phyloP scores from a whole-genome alignment of 2,888 invertebrate genomes.

The Luffia ferchaultella region DNA sequence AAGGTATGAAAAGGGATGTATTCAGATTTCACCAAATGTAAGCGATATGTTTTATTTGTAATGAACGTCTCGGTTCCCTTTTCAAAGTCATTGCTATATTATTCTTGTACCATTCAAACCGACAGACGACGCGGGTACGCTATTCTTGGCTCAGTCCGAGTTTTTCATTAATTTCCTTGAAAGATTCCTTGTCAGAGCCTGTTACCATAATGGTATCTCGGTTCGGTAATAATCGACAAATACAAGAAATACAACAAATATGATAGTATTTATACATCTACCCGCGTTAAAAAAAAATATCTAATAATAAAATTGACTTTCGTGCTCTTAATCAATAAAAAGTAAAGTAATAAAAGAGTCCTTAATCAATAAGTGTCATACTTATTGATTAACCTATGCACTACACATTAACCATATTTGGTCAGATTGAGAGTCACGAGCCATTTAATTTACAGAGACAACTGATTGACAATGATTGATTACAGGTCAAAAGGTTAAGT shows the following conservation, averaged over 20 bases:
- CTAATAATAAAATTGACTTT: neutral
- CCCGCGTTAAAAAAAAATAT: neutral
- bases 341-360: neutral
- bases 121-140: neutral
- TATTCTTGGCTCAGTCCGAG: neutral
- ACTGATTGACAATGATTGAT: too few species aligned
- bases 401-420: too few species aligned
- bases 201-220: neutral
- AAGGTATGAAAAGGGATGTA: neutral
- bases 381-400: too few species aligned
- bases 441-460: too few species aligned
- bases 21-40: neutral
- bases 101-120: neutral
- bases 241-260: neutral
- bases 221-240: neutral
- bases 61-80: neutral
- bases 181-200: neutral
- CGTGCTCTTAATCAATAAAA: neutral
- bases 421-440: too few species aligned
- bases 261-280: neutral
- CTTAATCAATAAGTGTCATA: neutral
- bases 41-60: neutral
- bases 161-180: neutral
- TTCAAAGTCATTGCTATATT: neutral
- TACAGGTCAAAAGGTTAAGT: too few species aligned